Evolutionary conservation across 2,113 vertebrate genomes (phyloP), one percentile per base, ranked within the genome.

Genomic region (Anser brachyrhynchus): DNA sequence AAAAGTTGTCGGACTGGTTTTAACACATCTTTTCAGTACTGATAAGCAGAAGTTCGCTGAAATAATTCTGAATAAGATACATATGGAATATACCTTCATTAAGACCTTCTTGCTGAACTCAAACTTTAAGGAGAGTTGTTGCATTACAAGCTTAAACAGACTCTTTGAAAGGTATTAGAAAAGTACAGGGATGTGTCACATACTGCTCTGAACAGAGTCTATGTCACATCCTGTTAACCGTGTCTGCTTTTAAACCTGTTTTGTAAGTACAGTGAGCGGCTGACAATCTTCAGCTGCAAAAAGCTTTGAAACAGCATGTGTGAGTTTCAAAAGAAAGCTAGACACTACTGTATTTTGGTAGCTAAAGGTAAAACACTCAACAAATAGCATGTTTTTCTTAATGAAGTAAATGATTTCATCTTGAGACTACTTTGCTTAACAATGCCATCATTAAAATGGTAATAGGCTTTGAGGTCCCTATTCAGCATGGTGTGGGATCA

Each of bases 1-100:
- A 65, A 98, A 98, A 98, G 98, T 92, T 85, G 97, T 86, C 97
- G 84, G 96, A 98, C 98, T 98, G 98, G 98, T 98, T 98, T 97
- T 97, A 97, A 98, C 96, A 98, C 97, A 98, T 98, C 98, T 98
- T 98, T 97, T 97, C 92, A 87, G 92, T 77, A 74, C 97, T 92
- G 98, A 98, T 98, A 98, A 98, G 97, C 93, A 95, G 69, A 96
- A 96, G 96, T 97, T 97, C 89, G 84, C 96, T 58, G 91, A 97
- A 93, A 96, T 97, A 95, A 93, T 95, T 95, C 92, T 82, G 65
- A 96, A 57, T 93, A 95, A 97, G 93, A 96, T 78, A 83, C 93
- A 96, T 12, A 67, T 28, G 58, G 73, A 85, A 94, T 90, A 43
- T 6, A 90, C 43, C 70, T 96, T 92, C 89, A 89, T 89, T 67